These are phyloP conservation scores for Laspeyria flexula DNA, from an alignment of 2,888 invertebrate species.

Conservation along the genomic window DNA sequence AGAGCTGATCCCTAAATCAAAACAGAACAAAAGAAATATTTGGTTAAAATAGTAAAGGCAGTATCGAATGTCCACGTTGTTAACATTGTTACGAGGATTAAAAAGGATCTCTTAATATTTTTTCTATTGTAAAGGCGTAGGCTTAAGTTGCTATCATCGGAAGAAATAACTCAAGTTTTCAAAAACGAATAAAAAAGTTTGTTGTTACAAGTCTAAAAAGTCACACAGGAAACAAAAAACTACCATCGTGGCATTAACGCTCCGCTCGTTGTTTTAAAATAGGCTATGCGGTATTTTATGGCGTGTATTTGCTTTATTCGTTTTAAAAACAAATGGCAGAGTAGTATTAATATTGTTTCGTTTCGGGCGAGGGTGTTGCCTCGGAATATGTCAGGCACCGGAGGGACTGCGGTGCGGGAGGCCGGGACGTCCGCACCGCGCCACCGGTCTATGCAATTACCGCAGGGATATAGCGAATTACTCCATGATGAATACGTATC, in stretches of 20 bases:
- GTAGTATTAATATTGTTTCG: conserved; percentile 39
- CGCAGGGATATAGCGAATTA: conserved; percentile 55
- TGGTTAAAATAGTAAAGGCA: background rate
- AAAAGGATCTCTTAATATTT: conserved; percentile 37
- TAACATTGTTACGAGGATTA: conserved; percentile 34
- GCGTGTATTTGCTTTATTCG: conserved; percentile 15
- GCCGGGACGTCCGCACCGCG: conserved; percentile 13
- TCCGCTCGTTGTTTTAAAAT: conserved; percentile 25
- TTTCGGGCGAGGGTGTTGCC: conserved; percentile 33
- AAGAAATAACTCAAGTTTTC: conserved; percentile 63
- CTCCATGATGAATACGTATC: conserved; percentile 51
- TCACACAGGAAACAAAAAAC: conserved; percentile 52
- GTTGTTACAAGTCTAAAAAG: conserved; percentile 51
- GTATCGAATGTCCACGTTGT: conserved; percentile 9
- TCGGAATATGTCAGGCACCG: conserved; percentile 25
- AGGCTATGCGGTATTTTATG: conserved; percentile 31
- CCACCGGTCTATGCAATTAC: conserved; percentile 44
- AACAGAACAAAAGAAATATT: background rate
- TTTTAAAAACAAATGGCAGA: conserved; percentile 52
- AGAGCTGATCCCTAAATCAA: background rate
- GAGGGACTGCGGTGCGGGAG: conserved; percentile 14
- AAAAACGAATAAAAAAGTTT: conserved; percentile 47
- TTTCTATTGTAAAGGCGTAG: conserved; percentile 37
- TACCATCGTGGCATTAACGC: conserved; percentile 42
- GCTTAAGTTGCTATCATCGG: conserved; percentile 48